phyloP scores from a whole-genome alignment of 2,888 invertebrate genomes.

The Morinoia aosen region DNA sequence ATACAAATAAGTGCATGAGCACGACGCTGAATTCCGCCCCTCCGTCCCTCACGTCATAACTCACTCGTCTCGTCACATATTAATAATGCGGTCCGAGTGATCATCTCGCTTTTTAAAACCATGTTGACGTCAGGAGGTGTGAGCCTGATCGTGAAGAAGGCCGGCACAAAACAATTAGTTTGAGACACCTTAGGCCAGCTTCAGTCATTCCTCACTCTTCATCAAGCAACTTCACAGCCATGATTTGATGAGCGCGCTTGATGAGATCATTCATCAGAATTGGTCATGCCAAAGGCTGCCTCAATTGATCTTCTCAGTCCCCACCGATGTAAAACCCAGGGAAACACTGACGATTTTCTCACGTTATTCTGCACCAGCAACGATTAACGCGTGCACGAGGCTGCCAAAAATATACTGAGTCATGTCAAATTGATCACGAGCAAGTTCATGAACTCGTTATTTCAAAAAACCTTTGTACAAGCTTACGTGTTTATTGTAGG shows the following conservation, averaged over 20 bases:
- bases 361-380: slow-evolving; percentile 2
- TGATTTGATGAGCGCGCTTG: slow-evolving; percentile 25
- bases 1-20: no score
- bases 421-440: slow-evolving; percentile 1
- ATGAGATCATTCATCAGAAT: slow-evolving; percentile 48
- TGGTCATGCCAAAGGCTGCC: slow-evolving; percentile 49
- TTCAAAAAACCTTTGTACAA: not conserved
- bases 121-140: not conserved
- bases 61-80: not conserved
- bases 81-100: not conserved
- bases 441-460: not conserved
- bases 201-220: slow-evolving; percentile 44
- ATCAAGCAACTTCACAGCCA: slow-evolving; percentile 35
- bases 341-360: not conserved
- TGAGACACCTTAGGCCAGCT: not conserved
- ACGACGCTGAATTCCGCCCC: no score
- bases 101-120: not conserved
- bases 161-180: not conserved
- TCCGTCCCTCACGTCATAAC: not conserved
- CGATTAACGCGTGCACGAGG: not conserved
- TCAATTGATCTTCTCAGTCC: not conserved
- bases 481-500: not conserved
- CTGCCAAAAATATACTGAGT: not conserved
- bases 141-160: not conserved
- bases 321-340: not conserved